Evolutionary conservation across 2,888 invertebrate genomes (phyloP).

Genomic region (Empis livida): DNA sequence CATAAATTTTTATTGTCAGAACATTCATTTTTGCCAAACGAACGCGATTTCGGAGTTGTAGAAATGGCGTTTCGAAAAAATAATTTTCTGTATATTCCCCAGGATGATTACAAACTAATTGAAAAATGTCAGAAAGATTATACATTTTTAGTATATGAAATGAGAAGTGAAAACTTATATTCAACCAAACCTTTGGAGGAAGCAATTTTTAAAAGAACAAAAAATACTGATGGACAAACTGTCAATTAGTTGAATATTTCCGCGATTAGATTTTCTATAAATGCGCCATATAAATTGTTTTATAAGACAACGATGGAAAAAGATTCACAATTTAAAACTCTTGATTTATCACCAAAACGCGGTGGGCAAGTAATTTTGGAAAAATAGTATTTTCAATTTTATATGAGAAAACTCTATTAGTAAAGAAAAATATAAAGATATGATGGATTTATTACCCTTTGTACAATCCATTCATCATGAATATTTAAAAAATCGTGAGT

Average conservation of each 20-base stretch:
- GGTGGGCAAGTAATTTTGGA: too few relatives aligned
- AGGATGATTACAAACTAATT: conserved; percentile 11
- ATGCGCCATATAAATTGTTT: conserved; percentile 3
- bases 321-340: too few relatives aligned
- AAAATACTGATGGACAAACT: conserved; percentile 7
- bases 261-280: conserved; percentile 5
- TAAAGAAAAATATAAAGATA: too few relatives aligned
- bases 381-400: too few relatives aligned
- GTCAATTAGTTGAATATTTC: conserved; percentile 4
- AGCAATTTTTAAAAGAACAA: conserved; percentile 6
- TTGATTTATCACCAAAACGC: too few relatives aligned
- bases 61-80: conserved; percentile 12
- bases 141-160: conserved; percentile 8
- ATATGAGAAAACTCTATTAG: too few relatives aligned
- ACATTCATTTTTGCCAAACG: conserved; percentile 15
- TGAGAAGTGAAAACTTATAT: conserved; percentile 6
- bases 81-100: conserved; percentile 11
- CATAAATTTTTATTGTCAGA: conserved; percentile 15
- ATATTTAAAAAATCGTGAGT: too few relatives aligned
- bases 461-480: too few relatives aligned
- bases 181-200: conserved; percentile 5
- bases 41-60: conserved; percentile 14
- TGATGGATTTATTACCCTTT: too few relatives aligned
- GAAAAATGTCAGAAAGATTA: conserved; percentile 10
- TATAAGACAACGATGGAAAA: conserved; percentile 7